phyloP scores from a whole-genome alignment of 2,113 vertebrate genomes.

The Apodemus sylvaticus region DNA sequence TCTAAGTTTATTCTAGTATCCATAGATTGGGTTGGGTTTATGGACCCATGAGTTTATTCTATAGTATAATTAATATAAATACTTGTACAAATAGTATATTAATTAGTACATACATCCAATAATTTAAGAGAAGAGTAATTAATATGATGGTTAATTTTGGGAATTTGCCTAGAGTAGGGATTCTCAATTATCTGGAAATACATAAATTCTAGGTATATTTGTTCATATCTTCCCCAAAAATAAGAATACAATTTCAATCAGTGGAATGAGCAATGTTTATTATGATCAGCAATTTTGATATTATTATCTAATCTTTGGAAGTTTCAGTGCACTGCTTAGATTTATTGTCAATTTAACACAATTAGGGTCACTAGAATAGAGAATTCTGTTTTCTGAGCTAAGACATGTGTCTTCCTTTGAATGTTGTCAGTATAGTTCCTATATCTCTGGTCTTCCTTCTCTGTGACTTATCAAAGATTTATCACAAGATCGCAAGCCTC shows the following conservation, averaged over 20 bases:
- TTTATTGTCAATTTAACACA: background rate
- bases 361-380: background rate
- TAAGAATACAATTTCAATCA: background rate
- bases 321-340: background rate
- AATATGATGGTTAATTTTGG: background rate
- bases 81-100: background rate
- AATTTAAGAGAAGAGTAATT: background rate
- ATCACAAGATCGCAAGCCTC: background rate
- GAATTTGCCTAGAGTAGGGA: background rate
- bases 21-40: background rate
- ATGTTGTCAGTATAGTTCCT: background rate
- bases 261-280: background rate
- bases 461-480: background rate
- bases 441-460: background rate
- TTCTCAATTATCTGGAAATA: background rate
- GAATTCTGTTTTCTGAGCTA: background rate
- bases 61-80: background rate
- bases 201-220: background rate
- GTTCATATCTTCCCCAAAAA: background rate
- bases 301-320: background rate
- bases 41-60: background rate
- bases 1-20: background rate
- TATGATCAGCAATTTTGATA: background rate
- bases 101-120: background rate
- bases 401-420: no score